Evolutionary conservation across 2,888 invertebrate species (phyloP), one percentile per base, ranked within the genome.

Genomic region (Lithophane ornitopus): DNA sequence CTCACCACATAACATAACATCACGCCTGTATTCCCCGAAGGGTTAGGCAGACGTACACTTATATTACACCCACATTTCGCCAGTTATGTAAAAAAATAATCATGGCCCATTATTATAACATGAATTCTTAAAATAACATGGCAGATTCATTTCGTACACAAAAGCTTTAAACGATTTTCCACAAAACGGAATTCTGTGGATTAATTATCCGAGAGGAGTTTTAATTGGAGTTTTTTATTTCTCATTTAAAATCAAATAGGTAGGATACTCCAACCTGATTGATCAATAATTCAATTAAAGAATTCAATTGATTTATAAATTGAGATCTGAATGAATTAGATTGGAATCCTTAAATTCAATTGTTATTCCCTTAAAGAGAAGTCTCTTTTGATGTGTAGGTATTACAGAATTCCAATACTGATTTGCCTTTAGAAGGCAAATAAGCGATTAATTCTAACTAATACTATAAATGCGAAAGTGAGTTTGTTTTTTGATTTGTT

Each of bases 241-340:
- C 83, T 89, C 73, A 84, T 88, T 87, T 77, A 81, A 89, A 89
- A 89, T 89, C 85, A 88, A 90, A 87, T 84, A 84, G 34, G 41
- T 76, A 75, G 54, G 79, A 80, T 84, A 82, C 90, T 88, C 86
- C 76, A 85, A 72, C 70, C 71, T 82, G 87, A 88, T 89, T 89
- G 86, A 91, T 90, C 84, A 87, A 89, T 90, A 86, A 88, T 87
- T 89, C 86, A 88, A 90, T 91, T 90, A 89, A 84, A 79, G 76
- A 78, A 78, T 77, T 81, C 81, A 82, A 86, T 87, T 84, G 79
- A 82, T 81, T 88, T 88, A 70, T 72, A 82, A 82, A 88, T 86
- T 74, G 86, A 80, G 73, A 77, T 80, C 65, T 63, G 56, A 75
- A 78, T 69, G 68, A 86, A 78, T 75, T 84, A 71, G 75, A 78